Base-by-base conservation (phyloP, 1,140 invertebrate species). In the Cotesia vestalis region DNA sequence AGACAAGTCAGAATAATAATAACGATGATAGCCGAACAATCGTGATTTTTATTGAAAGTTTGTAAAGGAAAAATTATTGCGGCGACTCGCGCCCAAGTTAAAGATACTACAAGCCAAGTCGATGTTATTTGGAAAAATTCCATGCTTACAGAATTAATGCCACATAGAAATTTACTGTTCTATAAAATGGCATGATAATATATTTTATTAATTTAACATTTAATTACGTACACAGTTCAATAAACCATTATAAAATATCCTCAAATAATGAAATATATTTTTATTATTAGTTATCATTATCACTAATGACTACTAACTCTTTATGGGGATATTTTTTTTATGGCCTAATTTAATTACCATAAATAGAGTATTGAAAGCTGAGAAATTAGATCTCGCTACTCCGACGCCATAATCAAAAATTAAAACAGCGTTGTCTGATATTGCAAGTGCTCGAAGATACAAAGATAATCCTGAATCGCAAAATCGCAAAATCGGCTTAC, bases 351-450 rank as follows among this genome's bases (percentile, higher is more conserved):
- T 9, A 62, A 76, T 78, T 79, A 85, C 84, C 81, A 81, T 81
- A 46, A 84, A 85, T 12, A 80, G 76, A 52, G 80, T 64, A 75
- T 85, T 85, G 61, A 85, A 76, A 38, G 66, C 66, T 6, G 66
- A 62, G 52, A 68, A 79, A 46, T 81, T 66, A 11, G 76, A 81
- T 62, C 82, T 78, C 53, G 80, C 81, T 14, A 85, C 76, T 57
- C 83, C 81, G 11, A 85, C 71, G 14, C 78, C 82, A 75, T 81
- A 85, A 77, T 83, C 84, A 61, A 83, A 79, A 55, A 85, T 73
- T 40, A 85, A 72, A 64, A 81, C 84, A n/a, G 80, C 82, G 69
- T 80, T 81, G 64, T 85, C 84, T 59, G 83, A 84, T 62, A 85
- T 71, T 14, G 83, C 81, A 34, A 85, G 76, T 36, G 81, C 78